Conservation (phyloP, 2,797 vertebrate species). For the Urosaurus nigricauda region DNA sequence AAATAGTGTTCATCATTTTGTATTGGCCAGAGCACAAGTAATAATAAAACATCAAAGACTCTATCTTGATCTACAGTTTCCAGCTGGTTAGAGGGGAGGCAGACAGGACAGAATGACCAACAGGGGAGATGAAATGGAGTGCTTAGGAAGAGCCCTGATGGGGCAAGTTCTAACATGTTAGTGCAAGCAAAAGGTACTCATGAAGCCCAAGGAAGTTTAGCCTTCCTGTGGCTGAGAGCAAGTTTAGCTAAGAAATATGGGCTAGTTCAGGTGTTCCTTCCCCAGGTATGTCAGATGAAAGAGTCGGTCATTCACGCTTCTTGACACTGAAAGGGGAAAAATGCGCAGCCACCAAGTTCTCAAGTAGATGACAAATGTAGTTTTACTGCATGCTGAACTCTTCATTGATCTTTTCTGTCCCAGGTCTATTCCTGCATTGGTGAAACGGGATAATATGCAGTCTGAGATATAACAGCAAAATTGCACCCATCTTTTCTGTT, state of each 20-base stretch:
- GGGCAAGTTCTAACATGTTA: conserved; percentile 39
- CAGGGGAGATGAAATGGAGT: conserved; percentile 36
- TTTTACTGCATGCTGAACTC: neutral
- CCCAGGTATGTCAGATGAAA: neutral
- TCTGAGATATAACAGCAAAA: neutral
- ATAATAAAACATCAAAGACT: conserved; percentile 72
- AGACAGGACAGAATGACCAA: conserved; percentile 38
- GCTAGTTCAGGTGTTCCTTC: neutral
- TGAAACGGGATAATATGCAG: neutral
- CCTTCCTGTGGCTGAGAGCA: conserved; percentile 23
- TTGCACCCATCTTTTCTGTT: neutral
- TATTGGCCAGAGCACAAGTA: conserved; percentile 63
- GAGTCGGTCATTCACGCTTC: neutral
- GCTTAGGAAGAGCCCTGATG: conserved; percentile 21
- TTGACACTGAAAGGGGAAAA: neutral
- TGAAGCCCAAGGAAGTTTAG: conserved; percentile 44
- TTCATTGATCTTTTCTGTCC: neutral
- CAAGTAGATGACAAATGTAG: neutral
- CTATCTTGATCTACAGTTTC: conserved; percentile 69
- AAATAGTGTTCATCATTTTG: conserved; percentile 73
- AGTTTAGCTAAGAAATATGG: neutral
- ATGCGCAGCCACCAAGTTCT: neutral
- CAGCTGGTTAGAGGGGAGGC: conserved; percentile 57
- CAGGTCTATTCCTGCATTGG: neutral
- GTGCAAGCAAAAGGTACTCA: conserved; percentile 18